Evolutionary conservation across 2,888 invertebrate genomes (phyloP).

Genomic region (Tyria jacobaeae): DNA sequence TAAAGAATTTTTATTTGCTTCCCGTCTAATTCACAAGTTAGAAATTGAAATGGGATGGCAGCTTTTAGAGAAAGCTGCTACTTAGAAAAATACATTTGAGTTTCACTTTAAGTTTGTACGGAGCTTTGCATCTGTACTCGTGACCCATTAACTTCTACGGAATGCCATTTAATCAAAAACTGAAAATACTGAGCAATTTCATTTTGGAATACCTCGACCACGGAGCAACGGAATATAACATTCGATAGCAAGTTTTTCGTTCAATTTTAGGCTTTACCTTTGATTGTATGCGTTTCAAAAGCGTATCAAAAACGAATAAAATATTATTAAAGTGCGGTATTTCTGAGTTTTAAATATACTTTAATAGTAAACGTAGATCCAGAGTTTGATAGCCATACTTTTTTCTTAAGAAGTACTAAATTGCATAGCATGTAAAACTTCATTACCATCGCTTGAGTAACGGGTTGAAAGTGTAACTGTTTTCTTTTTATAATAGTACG

Average conservation of each 20-base stretch:
- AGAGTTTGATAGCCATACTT: too few species aligned
- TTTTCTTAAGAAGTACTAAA: too few species aligned
- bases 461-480: too few species aligned
- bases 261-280: neutral
- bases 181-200: neutral
- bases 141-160: neutral
- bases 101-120: conserved; percentile 16
- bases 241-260: neutral
- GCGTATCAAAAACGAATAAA: too few species aligned
- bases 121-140: conserved; percentile 3
- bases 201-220: neutral
- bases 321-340: too few species aligned
- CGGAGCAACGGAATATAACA: neutral
- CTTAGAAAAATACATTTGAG: conserved; percentile 19
- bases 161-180: conserved; percentile 6
- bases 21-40: neutral
- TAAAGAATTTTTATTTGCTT: too few species aligned
- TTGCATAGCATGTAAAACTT: too few species aligned
- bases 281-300: neutral
- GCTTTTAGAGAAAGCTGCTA: conserved; percentile 13
- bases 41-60: conserved; percentile 10
- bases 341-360: too few species aligned
- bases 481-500: too few species aligned
- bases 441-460: too few species aligned
- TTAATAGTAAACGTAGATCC: too few species aligned